Conservation (phyloP, 2,797 vertebrate species). For the Cheirogaleus major region DNA sequence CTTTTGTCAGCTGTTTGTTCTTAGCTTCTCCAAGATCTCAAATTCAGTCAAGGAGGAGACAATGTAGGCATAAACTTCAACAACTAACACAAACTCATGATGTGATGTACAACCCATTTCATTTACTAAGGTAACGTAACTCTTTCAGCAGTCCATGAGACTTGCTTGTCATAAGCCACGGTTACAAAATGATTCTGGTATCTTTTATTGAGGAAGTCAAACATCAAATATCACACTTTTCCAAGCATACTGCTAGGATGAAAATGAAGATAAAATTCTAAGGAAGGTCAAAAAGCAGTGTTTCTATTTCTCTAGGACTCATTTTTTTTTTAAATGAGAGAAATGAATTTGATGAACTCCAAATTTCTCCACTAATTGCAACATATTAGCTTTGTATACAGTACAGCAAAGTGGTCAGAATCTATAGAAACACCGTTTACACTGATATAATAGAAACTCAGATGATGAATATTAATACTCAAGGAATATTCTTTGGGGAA, state of each 20-base stretch:
- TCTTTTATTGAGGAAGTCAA: conserved; percentile 24
- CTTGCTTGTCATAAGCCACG: background rate
- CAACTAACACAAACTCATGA: background rate
- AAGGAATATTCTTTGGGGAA: background rate
- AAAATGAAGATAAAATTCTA: conserved; percentile 14
- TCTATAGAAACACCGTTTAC: background rate
- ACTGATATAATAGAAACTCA: background rate
- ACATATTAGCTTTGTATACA: background rate
- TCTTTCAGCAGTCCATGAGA: background rate
- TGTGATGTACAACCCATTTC: background rate
- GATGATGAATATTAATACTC: background rate
- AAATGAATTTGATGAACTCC: background rate
- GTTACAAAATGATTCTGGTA: background rate
- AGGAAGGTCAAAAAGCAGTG: background rate
- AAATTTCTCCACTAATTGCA: background rate
- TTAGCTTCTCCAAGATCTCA: background rate
- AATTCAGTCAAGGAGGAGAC: background rate
- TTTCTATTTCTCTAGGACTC: background rate
- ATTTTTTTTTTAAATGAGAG: background rate
- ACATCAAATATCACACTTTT: background rate
- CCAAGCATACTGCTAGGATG: background rate
- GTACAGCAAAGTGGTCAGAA: background rate
- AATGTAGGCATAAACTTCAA: background rate
- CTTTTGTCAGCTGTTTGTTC: background rate
- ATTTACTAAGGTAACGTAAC: background rate